Evolutionary conservation across 2,888 invertebrate genomes (phyloP), one percentile per base, ranked within the genome.

Genomic region (Chrysopilus asiliformis): DNA sequence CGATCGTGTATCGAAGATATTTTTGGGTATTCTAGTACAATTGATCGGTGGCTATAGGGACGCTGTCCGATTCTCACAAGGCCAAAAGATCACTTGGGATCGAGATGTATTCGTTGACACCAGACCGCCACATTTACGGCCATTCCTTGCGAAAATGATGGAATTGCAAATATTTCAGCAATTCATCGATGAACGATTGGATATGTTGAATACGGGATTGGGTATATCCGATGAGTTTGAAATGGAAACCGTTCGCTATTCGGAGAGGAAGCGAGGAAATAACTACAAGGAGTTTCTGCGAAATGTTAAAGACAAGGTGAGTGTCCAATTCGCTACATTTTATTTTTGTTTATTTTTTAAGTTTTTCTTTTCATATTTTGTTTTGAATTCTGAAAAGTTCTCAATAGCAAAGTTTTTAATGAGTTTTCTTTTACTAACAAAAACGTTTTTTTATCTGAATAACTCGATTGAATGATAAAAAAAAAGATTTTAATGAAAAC

Each of bases 211-310:
- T 58, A 79, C 82, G n/a, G 94, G 95, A 0, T 70, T 81, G 40
- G 89, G 91, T 1, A 89, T 90, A 58, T 83, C 83, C 22, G 95
- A 97, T 59, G 89, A 94, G 56, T 97, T 97, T 62, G 95, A 97
- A 64, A 71, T 81, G 54, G 94, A 95, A 63, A 81, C 77, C 39
- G 81, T 36, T 57, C 70, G 54, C 52, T 67, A 58, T 54, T 67
- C 49, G 53, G 66, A 59, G 57, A 71, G 47, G 61, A 71, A 58
- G 58, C 56, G 55, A 18, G 55, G 58, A 14, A 56, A 58, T 32
- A 58, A 63, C 38, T 84, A 83, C 60, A 74, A 74, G 48, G 89
- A 90, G 50, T 83, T 89, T 57, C 74, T 89, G 49, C 85, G 83
- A 61, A 85, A 76, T 53, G 79, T 93, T 9, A 87, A 85, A 61